Evolutionary conservation across 2,888 invertebrate species (phyloP).

Genomic region (Meliscaeva auricollis): DNA sequence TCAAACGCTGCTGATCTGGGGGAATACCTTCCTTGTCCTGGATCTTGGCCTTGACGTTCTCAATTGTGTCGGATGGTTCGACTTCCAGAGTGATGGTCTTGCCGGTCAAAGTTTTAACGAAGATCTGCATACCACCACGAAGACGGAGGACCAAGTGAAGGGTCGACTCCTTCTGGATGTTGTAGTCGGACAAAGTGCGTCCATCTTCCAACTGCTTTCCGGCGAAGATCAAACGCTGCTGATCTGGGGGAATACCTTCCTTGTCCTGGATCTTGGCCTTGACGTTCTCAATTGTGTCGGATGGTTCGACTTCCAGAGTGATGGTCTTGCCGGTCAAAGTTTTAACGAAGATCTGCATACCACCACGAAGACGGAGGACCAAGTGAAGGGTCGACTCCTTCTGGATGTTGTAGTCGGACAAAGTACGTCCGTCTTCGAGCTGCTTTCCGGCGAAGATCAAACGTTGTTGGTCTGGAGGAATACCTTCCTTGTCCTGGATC

Average conservation of each 20-base stretch:
- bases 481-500: conserved; percentile 77
- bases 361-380: conserved; percentile 76
- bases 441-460: conserved; percentile 77
- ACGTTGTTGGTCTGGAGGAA: conserved; percentile 77
- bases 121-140: conserved; percentile 89
- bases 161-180: conserved; percentile 96
- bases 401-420: conserved; percentile 77
- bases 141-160: conserved; percentile 94
- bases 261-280: conserved; percentile 80
- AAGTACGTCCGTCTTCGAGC: conserved; percentile 75
- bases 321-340: conserved; percentile 81
- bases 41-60: conserved; percentile 80
- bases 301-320: conserved; percentile 79
- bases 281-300: conserved; percentile 78
- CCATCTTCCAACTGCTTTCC: conserved; percentile 94
- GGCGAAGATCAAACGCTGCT: conserved; percentile 79
- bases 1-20: conserved; percentile 80
- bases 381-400: conserved; percentile 77
- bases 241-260: conserved; percentile 80
- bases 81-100: conserved; percentile 78
- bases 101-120: conserved; percentile 79
- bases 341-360: conserved; percentile 83
- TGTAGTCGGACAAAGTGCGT: conserved; percentile 94
- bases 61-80: conserved; percentile 79
- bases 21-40: conserved; percentile 80